A percentile compares a stretch with the other conserved stretches of the same genome.
phyloP scores from a whole-genome alignment of 2,797 vertebrate species.

The Poecile montanus region DNA sequence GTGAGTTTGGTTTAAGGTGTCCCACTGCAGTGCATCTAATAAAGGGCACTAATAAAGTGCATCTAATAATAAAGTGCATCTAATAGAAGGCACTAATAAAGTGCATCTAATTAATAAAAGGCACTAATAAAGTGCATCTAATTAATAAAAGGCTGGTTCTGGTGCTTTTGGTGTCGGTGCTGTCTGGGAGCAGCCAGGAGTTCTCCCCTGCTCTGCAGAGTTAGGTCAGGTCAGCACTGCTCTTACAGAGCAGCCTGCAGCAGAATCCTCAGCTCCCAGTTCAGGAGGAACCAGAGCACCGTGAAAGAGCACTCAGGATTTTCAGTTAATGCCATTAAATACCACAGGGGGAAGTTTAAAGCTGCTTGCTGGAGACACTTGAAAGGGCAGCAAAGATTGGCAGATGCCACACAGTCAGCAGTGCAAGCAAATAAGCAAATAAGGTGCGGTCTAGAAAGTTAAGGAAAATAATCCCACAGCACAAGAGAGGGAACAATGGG shows the following conservation, averaged over 20 bases:
- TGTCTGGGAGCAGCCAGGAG: not conserved
- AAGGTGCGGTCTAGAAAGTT: not conserved
- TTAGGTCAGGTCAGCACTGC: not conserved
- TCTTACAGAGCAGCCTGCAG: not conserved
- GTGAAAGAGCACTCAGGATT: not conserved
- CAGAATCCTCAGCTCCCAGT: not conserved
- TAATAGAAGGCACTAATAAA: no score
- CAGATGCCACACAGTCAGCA: not conserved
- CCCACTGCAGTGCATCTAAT: not conserved
- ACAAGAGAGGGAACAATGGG: constrained; percentile 24
- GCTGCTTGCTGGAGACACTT: not conserved
- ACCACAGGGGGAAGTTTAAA: not conserved
- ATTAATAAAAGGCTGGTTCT: no score
- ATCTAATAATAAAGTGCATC: no score
- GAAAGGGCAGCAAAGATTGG: not conserved
- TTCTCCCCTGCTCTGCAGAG: not conserved
- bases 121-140: no score
- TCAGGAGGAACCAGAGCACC: not conserved
- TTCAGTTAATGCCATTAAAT: not conserved
- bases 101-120: no score
- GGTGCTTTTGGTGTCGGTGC: no score
- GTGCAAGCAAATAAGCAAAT: not conserved
- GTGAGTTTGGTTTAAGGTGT: not conserved
- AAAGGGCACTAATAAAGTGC: no score
- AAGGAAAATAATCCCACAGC: constrained; percentile 32